Base-by-base conservation (phyloP, 2,113 vertebrate species). In the Mirza zaza region DNA sequence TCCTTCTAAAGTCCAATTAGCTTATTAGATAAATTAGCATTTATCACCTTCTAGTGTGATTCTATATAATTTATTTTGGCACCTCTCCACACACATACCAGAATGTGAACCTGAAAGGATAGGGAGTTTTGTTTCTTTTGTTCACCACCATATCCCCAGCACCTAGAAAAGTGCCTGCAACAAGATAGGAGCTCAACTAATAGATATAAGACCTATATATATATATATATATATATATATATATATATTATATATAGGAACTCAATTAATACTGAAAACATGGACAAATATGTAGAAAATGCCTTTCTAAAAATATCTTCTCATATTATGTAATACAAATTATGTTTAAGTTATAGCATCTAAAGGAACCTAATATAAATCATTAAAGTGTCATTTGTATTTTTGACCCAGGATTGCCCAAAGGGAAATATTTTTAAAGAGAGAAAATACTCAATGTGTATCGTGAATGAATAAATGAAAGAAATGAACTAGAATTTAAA, bases 341-440 rank as follows among this genome's bases (percentile, higher is more conserved):
- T 77, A 50, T 86, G 32, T 86, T 95, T 39, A 94, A 86, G 50
- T 86, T 87, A 82, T 10, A 50, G 15, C 48, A 94, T 79, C 88
- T 95, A 70, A 90, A 83, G 55, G n/a, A 89, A 67, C 17, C 21
- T 90, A 96, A 48, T 71, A 86, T 11, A 87, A 18, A 80, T 92
- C 21, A 75, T 92, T 75, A 25, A n/a, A 82, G 5, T 95, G 21
- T 79, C 45, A 55, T 85, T 85, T 90, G 50, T 76, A 34, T 55
- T 95, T 96, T 93, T 95, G 45, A 76, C 6, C 18, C 59, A 76
- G 23, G 32, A 91, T 94, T 79, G 18, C 52, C 61, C 48, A 73
- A 73, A 79, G 5, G 52, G 50, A 89, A 89, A 29, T 65, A 80
- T 77, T 77, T 50, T 39, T 59, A 6, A 39, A 76, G 32, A 50